A percentile compares a stretch with the other conserved stretches of the same genome.
Evolutionary conservation across 2,888 invertebrate genomes (phyloP).

Genomic region (Agonopterix alstromeriana): DNA sequence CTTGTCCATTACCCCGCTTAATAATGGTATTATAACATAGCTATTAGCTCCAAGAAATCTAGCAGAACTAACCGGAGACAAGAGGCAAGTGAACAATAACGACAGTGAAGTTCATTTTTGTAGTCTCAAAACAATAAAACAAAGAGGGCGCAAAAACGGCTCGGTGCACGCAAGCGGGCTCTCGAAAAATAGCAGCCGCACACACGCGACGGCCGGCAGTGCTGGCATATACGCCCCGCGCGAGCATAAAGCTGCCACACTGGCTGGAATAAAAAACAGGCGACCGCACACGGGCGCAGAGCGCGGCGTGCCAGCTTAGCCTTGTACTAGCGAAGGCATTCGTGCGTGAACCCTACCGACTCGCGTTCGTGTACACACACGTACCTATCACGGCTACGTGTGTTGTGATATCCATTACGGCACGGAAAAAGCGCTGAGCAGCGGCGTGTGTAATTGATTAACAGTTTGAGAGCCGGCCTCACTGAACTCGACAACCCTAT

Average conservation of each 20-base stretch:
- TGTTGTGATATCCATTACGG: constrained; percentile 65
- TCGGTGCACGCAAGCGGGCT: constrained; percentile 53
- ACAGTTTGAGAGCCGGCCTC: constrained; percentile 51
- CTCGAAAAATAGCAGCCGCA: constrained; percentile 50
- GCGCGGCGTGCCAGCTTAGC: constrained; percentile 28
- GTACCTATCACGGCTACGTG: constrained; percentile 24
- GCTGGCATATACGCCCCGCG: constrained; percentile 2
- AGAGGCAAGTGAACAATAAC: constrained; percentile 56
- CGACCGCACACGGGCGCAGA: constrained; percentile 36
- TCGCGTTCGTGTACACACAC: constrained; percentile 15
- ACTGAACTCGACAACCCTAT: not conserved
- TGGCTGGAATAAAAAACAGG: constrained; percentile 38
- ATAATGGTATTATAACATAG: constrained; percentile 44
- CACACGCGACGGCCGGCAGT: constrained; percentile 28
- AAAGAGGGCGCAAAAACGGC: constrained; percentile 60
- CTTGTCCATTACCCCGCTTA: constrained; percentile 36
- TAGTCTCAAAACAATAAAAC: constrained; percentile 57
- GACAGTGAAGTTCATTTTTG: constrained; percentile 56
- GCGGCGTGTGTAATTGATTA: constrained; percentile 70
- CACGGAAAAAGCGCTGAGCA: constrained; percentile 60
- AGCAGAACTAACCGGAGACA: constrained; percentile 29
- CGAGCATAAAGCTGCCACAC: constrained; percentile 29
- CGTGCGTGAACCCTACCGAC: constrained; percentile 54
- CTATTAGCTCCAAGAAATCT: constrained; percentile 34
- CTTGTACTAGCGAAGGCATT: constrained; percentile 54